phyloP scores from a whole-genome alignment of 2,888 invertebrate species.

The Gymnosoma rotundatum region DNA sequence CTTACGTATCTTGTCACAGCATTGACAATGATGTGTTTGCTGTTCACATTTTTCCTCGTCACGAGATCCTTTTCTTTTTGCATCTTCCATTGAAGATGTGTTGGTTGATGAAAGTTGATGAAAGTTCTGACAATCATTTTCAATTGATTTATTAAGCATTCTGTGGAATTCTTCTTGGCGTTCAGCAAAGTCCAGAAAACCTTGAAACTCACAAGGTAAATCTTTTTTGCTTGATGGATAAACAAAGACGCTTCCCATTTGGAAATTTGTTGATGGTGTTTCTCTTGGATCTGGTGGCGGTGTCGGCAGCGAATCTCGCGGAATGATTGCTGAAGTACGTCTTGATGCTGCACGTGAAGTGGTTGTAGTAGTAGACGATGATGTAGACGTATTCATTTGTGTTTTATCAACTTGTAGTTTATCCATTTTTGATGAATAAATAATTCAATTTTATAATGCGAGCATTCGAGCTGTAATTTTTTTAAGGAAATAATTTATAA shows the following conservation, averaged over 20 bases:
- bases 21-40: constrained; percentile 72
- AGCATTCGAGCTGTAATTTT: constrained; percentile 33
- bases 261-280: constrained; percentile 34
- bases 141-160: constrained; percentile 76
- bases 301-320: constrained; percentile 76
- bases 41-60: constrained; percentile 50
- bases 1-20: constrained; percentile 76
- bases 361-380: constrained; percentile 57
- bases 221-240: constrained; percentile 76
- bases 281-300: constrained; percentile 77
- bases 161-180: constrained; percentile 76
- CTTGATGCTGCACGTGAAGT: constrained; percentile 69
- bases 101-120: constrained; percentile 49
- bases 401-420: constrained; percentile 57
- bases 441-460: neutral
- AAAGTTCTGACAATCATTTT: constrained; percentile 72
- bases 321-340: constrained; percentile 69
- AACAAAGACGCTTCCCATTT: constrained; percentile 75
- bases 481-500: no score
- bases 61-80: constrained; percentile 1
- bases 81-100: constrained; percentile 36
- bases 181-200: constrained; percentile 75
- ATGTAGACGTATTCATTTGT: constrained; percentile 65
- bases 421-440: constrained; percentile 47
- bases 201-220: constrained; percentile 74